Conservation (phyloP, 35 echinoderm and acorn worm genomes). For the Apostichopus parvimensis region DNA sequence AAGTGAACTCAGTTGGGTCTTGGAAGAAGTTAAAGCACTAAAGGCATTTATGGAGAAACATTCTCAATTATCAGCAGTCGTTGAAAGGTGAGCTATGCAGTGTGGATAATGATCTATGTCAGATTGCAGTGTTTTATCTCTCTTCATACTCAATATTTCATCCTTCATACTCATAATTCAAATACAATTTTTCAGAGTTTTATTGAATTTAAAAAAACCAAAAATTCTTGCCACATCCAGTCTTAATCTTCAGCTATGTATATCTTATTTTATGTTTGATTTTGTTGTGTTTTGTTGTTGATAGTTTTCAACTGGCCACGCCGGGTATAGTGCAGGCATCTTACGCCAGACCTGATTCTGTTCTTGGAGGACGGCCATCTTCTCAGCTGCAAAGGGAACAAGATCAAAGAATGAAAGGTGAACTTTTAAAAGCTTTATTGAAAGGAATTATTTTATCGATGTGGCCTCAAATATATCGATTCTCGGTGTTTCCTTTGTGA, state of each 20-base stretch:
- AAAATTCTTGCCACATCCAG: too few relatives aligned
- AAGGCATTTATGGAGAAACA: conserved; percentile 75
- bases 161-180: too few relatives aligned
- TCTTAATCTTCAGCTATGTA: too few relatives aligned
- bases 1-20: conserved; percentile 73
- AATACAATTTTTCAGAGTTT: too few relatives aligned
- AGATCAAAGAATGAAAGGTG: conserved; percentile 63
- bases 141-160: too few relatives aligned
- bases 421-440: neutral
- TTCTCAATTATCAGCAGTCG: conserved; percentile 82
- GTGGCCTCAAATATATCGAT: too few relatives aligned
- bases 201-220: too few relatives aligned
- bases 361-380: conserved; percentile 54
- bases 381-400: conserved; percentile 57
- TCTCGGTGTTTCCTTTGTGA: too few relatives aligned
- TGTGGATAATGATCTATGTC: too few relatives aligned
- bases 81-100: conserved; percentile 67
- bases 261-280: too few relatives aligned
- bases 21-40: conserved; percentile 70
- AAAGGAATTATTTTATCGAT: too few relatives aligned
- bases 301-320: conserved; percentile 1
- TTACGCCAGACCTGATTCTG: conserved; percentile 65
- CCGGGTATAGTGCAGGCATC: conserved; percentile 3
- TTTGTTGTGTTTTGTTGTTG: neutral
- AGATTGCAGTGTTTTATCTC: too few relatives aligned